A percentile compares a stretch with the other conserved stretches of the same genome.
Evolutionary conservation across 2,797 vertebrate genomes (phyloP).

Genomic region (Anabacerthia variegaticeps): DNA sequence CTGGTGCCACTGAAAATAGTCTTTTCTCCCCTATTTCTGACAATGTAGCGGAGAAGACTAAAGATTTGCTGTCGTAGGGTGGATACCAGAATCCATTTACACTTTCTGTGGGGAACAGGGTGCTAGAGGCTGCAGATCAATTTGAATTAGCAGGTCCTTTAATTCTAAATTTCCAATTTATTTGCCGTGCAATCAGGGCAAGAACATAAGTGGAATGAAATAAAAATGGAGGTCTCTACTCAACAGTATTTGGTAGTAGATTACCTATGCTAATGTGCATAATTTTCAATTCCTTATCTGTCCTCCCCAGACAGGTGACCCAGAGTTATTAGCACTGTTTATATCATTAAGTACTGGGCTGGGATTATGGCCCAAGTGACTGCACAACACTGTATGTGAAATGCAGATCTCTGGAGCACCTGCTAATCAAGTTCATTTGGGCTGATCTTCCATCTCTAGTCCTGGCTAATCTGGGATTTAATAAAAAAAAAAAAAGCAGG

Average conservation of each 20-base stretch:
- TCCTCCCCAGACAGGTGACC: constrained; percentile 72
- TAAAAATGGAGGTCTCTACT: constrained; percentile 47
- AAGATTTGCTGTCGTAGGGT: background rate
- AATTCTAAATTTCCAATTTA: constrained; percentile 53
- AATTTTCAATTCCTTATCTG: constrained; percentile 76
- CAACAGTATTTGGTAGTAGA: constrained; percentile 33
- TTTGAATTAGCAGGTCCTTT: constrained; percentile 34
- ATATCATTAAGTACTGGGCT: constrained; percentile 57
- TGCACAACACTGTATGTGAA: background rate
- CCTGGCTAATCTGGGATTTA: constrained; percentile 49
- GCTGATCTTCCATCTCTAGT: constrained; percentile 42
- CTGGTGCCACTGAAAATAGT: background rate
- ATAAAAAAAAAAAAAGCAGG: background rate
- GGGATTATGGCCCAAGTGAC: constrained; percentile 39
- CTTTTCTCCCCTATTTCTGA: background rate
- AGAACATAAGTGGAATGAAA: constrained; percentile 25
- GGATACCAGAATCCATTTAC: constrained; percentile 11
- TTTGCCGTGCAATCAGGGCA: constrained; percentile 44
- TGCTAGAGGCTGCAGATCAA: background rate
- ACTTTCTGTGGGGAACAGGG: background rate
- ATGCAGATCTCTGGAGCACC: constrained; percentile 26
- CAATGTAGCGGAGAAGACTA: background rate
- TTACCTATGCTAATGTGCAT: constrained; percentile 57
- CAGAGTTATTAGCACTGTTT: constrained; percentile 70
- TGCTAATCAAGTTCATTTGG: constrained; percentile 15